Conservation (phyloP, 2,888 invertebrate species). For the Thyatira batis region DNA sequence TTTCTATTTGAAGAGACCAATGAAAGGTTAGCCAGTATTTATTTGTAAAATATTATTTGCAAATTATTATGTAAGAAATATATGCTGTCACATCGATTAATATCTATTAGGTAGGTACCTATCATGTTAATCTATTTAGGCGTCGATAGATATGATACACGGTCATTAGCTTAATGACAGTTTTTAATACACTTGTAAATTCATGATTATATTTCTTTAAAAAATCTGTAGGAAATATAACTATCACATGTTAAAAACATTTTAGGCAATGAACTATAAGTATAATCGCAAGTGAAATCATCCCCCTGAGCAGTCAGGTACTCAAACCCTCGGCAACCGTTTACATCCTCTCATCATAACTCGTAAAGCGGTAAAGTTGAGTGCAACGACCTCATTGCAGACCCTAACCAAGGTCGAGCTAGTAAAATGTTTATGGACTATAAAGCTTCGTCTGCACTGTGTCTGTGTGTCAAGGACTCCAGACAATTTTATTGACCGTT, state of each 20-base stretch:
- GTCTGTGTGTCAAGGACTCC: slow-evolving; percentile 80
- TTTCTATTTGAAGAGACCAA: no score
- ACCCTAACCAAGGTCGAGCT: slow-evolving; percentile 79
- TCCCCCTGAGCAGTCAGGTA: slow-evolving; percentile 2
- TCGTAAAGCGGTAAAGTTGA: slow-evolving; percentile 60
- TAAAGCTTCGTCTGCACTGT: slow-evolving; percentile 77
- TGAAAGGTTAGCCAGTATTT: no score
- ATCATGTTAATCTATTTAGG: no score
- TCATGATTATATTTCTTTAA: no score
- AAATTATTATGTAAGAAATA: no score
- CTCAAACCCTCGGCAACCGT: slow-evolving; percentile 4
- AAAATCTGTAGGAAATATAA: no score
- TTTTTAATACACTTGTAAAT: no score
- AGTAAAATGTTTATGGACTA: slow-evolving; percentile 82
- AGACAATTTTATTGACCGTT: slow-evolving; percentile 76
- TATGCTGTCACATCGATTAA: no score
- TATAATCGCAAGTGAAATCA: neutral
- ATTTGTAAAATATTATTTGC: no score
- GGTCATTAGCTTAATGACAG: no score
- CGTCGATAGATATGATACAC: no score
- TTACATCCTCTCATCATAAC: slow-evolving; percentile 44
- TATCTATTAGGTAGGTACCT: no score
- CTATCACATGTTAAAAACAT: neutral
- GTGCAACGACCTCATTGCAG: slow-evolving; percentile 80
- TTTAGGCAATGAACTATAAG: neutral